Evolutionary conservation across 2,797 vertebrate species (phyloP).

Genomic region (Mus caroli): DNA sequence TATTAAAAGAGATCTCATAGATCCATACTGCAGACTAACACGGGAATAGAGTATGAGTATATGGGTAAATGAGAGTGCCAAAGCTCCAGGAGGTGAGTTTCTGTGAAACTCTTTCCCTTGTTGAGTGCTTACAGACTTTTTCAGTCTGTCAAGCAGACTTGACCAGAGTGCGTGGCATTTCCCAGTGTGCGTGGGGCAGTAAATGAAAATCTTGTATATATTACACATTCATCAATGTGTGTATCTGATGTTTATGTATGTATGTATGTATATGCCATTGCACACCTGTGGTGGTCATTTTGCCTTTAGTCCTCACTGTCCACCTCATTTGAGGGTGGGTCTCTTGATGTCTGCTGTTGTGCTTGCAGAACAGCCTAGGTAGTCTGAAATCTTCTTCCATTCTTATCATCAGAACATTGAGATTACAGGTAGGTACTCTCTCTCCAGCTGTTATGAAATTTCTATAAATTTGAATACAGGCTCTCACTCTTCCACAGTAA

Average conservation of each 20-base stretch:
- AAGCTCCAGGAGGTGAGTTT: too few species aligned
- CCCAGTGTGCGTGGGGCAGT: too few species aligned
- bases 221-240: too few species aligned
- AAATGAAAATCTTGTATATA: neutral
- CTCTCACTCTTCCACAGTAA: neutral
- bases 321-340: neutral
- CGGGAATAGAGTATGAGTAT: too few species aligned
- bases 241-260: too few species aligned
- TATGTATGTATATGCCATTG: neutral
- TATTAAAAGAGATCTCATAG: too few species aligned
- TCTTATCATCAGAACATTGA: neutral
- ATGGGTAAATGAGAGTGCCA: too few species aligned
- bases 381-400: neutral
- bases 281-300: neutral
- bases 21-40: too few species aligned
- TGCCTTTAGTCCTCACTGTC: neutral
- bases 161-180: too few species aligned
- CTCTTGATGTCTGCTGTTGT: neutral
- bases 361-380: neutral
- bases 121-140: too few species aligned
- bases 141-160: too few species aligned
- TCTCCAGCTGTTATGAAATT: neutral
- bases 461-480: neutral
- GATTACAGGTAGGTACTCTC: neutral
- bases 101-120: too few species aligned